Evolutionary conservation across 2,888 invertebrate genomes (phyloP), one percentile per base, ranked within the genome.

Genomic region (Phaonia tiefii): DNA sequence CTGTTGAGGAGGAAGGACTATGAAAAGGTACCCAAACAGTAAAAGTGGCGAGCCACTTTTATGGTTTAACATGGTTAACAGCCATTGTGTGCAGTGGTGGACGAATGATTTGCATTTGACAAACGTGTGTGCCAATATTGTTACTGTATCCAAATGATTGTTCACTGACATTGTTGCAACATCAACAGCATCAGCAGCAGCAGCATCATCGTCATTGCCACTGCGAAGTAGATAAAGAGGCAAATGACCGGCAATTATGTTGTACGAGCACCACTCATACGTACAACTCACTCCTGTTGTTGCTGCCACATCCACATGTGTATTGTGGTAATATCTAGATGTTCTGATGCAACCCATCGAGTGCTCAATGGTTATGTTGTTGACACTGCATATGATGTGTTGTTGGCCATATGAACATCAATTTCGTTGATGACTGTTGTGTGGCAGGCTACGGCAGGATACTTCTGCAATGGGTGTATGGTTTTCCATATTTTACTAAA

Each of bases 91-190:
- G 49, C 10, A 20, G 54, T 22, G 1, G 56, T 37, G 17, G 0
- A n/a, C 63, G 69, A 80, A 77, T 83, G 83, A 85, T 85, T 84
- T 85, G 84, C 84, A 85, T 84, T 83, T 83, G 84, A 84, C 84
- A 85, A 83, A 80, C 81, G 84, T 84, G 83, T 74, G 66, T 74
- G 78, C 77, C 81, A 81, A 75, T 78, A 72, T 72, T 77, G 77
- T 71, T 63, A 56, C 42, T 72, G 67, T 49, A 69, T 54, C 72
- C 49, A 75, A 81, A 81, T 81, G 75, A 75, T 69, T 75, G 51
- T 73, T 26, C 60, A 75, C 78, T 69, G 81, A 78, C 81, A 78
- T 67, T 78, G 81, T 78, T 78, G 69, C 77, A 70, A 63, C 51
- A 11, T 8, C 54, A 54, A 3, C 25, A 13, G 11, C 25, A 11